Conservation (phyloP, 2,888 invertebrate genomes). For the Norana najaformis region DNA sequence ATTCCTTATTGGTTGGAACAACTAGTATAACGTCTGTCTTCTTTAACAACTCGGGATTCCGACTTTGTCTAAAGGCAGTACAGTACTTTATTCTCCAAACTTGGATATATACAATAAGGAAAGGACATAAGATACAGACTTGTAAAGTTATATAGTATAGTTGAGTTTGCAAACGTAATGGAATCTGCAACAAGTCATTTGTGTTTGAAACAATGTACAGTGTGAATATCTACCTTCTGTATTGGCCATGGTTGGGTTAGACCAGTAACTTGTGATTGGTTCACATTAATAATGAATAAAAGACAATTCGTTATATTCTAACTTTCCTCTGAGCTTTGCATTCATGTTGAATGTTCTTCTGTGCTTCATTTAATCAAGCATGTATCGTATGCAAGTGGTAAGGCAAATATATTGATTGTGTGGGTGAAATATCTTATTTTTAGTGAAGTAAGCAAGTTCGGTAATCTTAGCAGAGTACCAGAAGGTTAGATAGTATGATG, state of each 20-base stretch:
- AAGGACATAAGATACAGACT: neutral
- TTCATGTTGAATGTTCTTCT: neutral
- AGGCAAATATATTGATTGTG: neutral
- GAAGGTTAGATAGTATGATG: conserved; percentile 13
- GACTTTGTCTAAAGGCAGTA: too few relatives aligned
- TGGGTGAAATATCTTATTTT: neutral
- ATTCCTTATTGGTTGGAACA: neutral
- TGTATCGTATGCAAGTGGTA: neutral
- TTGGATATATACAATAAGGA: neutral
- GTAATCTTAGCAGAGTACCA: neutral
- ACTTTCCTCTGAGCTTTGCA: neutral
- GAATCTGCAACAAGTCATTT: too few relatives aligned
- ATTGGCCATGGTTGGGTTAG: neutral
- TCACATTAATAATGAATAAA: neutral
- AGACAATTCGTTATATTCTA: neutral
- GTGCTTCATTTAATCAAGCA: neutral
- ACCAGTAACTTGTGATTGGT: neutral
- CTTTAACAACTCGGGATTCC: neutral
- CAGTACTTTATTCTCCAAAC: neutral
- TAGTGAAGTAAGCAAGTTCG: neutral
- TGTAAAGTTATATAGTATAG: neutral
- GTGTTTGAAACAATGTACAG: too few relatives aligned
- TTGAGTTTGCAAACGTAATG: neutral
- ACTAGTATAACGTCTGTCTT: neutral
- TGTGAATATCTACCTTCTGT: too few relatives aligned